These are phyloP conservation scores for Drymonia ruficornis DNA, from an alignment of 2,888 invertebrate genomes.

Conservation along the genomic window DNA sequence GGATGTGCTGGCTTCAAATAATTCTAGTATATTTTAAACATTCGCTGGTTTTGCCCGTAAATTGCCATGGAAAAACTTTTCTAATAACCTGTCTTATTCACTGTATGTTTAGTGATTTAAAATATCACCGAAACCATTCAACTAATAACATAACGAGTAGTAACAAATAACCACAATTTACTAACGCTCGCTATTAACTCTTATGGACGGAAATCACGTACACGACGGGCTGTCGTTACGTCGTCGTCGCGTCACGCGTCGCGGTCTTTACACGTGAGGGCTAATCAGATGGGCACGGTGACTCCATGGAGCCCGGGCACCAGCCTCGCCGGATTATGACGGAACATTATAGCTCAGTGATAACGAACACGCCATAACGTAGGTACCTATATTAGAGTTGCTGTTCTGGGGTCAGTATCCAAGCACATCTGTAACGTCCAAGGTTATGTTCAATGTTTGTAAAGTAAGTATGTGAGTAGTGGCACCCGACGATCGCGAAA, in stretches of 20 bases:
- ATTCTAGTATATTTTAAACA: too few relatives aligned
- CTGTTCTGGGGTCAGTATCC: neutral
- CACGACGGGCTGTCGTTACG: neutral
- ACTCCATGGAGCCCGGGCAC: neutral
- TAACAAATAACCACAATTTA: constrained; percentile 1
- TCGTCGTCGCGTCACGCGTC: neutral
- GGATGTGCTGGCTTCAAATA: too few relatives aligned
- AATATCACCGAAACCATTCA: too few relatives aligned
- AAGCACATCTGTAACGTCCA: too few relatives aligned
- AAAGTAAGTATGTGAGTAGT: too few relatives aligned
- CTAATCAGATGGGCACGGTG: neutral
- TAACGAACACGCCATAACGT: neutral
- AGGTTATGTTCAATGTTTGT: too few relatives aligned
- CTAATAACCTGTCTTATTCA: neutral
- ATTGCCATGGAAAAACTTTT: too few relatives aligned
- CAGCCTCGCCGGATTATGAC: neutral
- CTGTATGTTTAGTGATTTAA: too few relatives aligned
- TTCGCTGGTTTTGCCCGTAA: too few relatives aligned
- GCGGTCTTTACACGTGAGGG: neutral
- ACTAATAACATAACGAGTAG: constrained; percentile 1
- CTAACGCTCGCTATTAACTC: constrained; percentile 1
- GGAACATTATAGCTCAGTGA: neutral
- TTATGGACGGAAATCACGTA: constrained; percentile 3
- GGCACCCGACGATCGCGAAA: too few relatives aligned
- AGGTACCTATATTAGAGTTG: too few relatives aligned